Evolutionary conservation across 2,888 invertebrate genomes (phyloP), one percentile per base, ranked within the genome.

Genomic region (Choreutis nemorana): DNA sequence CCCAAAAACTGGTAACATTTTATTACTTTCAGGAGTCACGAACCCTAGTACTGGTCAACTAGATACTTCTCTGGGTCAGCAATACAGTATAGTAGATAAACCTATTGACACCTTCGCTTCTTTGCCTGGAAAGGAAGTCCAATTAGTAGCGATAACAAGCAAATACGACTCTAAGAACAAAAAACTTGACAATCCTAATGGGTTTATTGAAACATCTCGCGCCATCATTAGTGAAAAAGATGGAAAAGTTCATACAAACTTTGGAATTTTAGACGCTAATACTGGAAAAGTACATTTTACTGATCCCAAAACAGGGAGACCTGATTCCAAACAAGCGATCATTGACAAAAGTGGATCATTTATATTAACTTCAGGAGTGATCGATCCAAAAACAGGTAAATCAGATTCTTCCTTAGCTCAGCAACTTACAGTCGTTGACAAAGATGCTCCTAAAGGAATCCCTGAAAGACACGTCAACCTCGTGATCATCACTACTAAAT

Each of bases 201-300:
- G 83, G 11, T 78, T 75, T 26, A 60, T 82, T 16, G 84, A 78
- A 42, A 71, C 67, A 2, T 77, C 77, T 1, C 64, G 68, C 53
- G 70, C 71, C 32, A 75, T 86, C 42, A 83, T 87, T 37, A 85
- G 84, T 42, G 86, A 86, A 39, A 86, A 86, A 63, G 87, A 87
- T 23, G 83, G 86, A 35, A 87, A 85, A 67, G 84, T 87, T 40
- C 86, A 87, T 48, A 46, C 84, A 48, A 64, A 87, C 81, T 57
- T 87, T 77, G 64, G 86, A 71, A 40, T 87, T 68, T 65, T 83
- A 9, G 85, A 84, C 38, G 73, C 77, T 2, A 70, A 86, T 50
- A 83, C 80, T 8, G 85, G 85, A 8, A 79, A 78, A 40, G 54
- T 67, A 41, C 81, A 63, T 55, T 77, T 82, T 15, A 86, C 83